A percentile compares a stretch with the other conserved stretches of the same genome.
Evolutionary conservation across 2,888 invertebrate genomes (phyloP).

Genomic region (Syrphus vitripennis): DNA sequence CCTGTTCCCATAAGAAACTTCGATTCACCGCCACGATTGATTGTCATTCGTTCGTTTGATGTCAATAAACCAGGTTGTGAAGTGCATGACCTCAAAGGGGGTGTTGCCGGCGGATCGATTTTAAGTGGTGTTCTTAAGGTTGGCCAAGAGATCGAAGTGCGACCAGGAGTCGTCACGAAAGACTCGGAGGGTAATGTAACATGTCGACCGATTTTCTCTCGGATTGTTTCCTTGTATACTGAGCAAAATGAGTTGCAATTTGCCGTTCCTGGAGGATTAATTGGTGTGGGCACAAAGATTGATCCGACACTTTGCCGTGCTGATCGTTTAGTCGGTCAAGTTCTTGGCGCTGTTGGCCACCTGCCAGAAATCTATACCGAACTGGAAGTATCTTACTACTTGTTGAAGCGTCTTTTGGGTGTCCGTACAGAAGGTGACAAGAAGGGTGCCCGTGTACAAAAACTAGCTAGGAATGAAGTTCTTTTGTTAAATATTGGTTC

Average conservation of each 20-base stretch:
- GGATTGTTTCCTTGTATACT: conserved; percentile 97
- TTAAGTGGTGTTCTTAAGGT: conserved; percentile 97
- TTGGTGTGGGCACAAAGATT: conserved; percentile 99
- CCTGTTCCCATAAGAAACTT: conserved; percentile 98
- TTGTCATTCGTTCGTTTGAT: conserved; percentile 98
- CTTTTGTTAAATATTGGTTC: conserved; percentile 99
- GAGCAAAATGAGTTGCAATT: conserved; percentile 99
- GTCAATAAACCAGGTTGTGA: conserved; percentile 99
- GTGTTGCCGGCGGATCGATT: conserved; percentile 99
- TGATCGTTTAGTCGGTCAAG: conserved; percentile 98
- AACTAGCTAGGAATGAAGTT: conserved; percentile 94
- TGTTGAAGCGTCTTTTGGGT: conserved; percentile 96
- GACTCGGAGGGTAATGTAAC: conserved; percentile 97
- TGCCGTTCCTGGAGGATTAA: conserved; percentile 99
- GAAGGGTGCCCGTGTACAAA: conserved; percentile 98
- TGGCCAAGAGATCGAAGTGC: conserved; percentile 98
- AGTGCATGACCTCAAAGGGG: conserved; percentile 98
- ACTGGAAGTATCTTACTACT: conserved; percentile 98
- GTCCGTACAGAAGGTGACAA: conserved; percentile 99
- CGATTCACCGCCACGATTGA: conserved; percentile 95
- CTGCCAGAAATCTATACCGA: conserved; percentile 98
- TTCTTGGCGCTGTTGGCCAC: conserved; percentile 97
- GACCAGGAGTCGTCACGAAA: conserved; percentile 98
- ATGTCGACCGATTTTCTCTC: conserved; percentile 97
- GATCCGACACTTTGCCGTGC: conserved; percentile 99